phyloP scores from a whole-genome alignment of 2,888 invertebrate genomes.

The Xestia sexstrigata region DNA sequence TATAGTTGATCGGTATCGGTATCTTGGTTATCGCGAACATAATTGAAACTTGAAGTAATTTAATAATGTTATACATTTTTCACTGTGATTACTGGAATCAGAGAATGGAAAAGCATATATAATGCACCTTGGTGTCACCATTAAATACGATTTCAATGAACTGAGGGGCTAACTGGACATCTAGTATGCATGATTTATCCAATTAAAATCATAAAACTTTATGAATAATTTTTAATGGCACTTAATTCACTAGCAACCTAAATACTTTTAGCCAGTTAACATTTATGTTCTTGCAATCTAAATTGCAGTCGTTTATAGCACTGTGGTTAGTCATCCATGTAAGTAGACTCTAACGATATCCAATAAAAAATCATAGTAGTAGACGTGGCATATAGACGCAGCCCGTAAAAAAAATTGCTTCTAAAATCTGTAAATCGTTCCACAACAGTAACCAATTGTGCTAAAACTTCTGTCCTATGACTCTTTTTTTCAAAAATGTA shows the following conservation, averaged over 20 bases:
- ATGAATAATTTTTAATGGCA: slow-evolving; percentile 20
- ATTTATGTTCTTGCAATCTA: slow-evolving; percentile 1
- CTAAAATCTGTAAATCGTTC: too few relatives aligned
- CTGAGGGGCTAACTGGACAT: not conserved
- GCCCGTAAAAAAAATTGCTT: too few relatives aligned
- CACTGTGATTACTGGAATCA: not conserved
- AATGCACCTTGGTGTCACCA: not conserved
- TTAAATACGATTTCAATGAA: not conserved
- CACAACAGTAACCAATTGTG: too few relatives aligned
- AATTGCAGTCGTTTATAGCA: slow-evolving; percentile 4
- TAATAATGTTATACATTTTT: not conserved
- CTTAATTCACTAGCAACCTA: slow-evolving; percentile 32
- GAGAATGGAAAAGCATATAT: not conserved
- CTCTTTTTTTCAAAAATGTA: too few relatives aligned
- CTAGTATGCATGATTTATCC: not conserved
- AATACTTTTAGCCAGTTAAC: slow-evolving; percentile 33
- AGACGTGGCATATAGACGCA: too few relatives aligned
- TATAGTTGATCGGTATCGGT: not conserved
- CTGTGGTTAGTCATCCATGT: not conserved
- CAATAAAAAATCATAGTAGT: not conserved
- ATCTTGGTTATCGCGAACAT: not conserved
- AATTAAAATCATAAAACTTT: slow-evolving; percentile 32
- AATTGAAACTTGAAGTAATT: not conserved
- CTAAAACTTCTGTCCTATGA: too few relatives aligned
- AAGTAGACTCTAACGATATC: too few relatives aligned